Evolutionary conservation across 2,797 vertebrate species (phyloP).

Genomic region (Acanthornis magna): DNA sequence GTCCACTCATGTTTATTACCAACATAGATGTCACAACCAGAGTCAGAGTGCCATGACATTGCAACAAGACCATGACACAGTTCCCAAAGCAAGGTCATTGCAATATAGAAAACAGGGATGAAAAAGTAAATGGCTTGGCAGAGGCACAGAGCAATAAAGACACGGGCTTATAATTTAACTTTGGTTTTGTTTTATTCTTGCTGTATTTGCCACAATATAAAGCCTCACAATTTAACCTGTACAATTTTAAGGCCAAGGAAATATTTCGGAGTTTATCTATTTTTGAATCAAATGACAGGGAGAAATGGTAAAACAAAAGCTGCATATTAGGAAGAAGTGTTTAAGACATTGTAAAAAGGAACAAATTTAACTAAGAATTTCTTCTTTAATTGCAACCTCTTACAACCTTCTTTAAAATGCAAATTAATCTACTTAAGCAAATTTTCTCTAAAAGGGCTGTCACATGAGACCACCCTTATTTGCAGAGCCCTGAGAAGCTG

Average conservation of each 20-base stretch:
- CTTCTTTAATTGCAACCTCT: constrained; percentile 2
- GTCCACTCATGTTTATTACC: background rate
- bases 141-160: background rate
- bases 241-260: background rate
- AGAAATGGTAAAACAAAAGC: background rate
- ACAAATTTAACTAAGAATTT: background rate
- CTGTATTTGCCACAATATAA: background rate
- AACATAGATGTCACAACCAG: background rate
- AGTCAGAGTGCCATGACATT: no score
- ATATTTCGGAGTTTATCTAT: background rate
- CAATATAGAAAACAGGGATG: background rate
- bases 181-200: background rate
- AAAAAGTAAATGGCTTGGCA: background rate
- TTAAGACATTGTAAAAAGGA: background rate
- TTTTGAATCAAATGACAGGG: background rate
- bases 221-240: background rate
- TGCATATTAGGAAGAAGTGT: background rate
- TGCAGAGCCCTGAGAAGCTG: background rate
- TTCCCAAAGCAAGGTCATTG: background rate
- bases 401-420: constrained; percentile 14
- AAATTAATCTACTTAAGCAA: background rate
- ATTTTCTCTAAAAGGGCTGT: background rate
- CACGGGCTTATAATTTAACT: background rate
- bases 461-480: background rate
- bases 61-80: accelerated